phyloP scores from a whole-genome alignment of 2,888 invertebrate species.

The Microchrysa polita region DNA sequence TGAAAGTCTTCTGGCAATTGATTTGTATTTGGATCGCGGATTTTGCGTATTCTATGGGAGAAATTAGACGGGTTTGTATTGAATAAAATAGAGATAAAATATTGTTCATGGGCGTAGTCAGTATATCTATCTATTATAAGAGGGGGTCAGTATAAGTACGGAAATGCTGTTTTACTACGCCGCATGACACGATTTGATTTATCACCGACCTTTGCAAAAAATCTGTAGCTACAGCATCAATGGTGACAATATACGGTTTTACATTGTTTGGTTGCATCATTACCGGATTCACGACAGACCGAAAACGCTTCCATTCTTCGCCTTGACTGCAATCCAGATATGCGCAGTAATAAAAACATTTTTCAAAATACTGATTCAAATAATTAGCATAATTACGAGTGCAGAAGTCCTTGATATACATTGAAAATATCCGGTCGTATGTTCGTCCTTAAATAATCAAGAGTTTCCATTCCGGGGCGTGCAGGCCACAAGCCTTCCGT shows the following conservation, averaged over 20 bases:
- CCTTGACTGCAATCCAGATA: conserved; percentile 67
- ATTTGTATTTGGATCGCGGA: conserved; percentile 53
- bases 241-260: conserved; percentile 55
- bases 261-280: conserved; percentile 59
- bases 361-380: neutral
- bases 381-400: conserved; percentile 54
- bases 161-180: no score
- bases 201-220: conserved; percentile 56
- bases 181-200: no score
- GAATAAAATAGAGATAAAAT: neutral
- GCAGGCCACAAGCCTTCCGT: conserved; percentile 66
- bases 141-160: neutral
- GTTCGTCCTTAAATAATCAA: conserved; percentile 63
- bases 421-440: conserved; percentile 62
- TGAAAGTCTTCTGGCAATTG: conserved; percentile 62
- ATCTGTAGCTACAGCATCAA: conserved; percentile 58
- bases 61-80: neutral
- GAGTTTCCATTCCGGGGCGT: conserved; percentile 62
- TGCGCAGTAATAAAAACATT: neutral
- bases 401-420: conserved; percentile 57
- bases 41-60: conserved; percentile 54
- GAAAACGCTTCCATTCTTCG: conserved; percentile 72
- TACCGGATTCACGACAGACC: conserved; percentile 67
- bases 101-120: neutral
- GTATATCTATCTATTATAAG: neutral